Evolutionary conservation across 1,140 invertebrate species (phyloP).

Genomic region (Probaryconus sp.): DNA sequence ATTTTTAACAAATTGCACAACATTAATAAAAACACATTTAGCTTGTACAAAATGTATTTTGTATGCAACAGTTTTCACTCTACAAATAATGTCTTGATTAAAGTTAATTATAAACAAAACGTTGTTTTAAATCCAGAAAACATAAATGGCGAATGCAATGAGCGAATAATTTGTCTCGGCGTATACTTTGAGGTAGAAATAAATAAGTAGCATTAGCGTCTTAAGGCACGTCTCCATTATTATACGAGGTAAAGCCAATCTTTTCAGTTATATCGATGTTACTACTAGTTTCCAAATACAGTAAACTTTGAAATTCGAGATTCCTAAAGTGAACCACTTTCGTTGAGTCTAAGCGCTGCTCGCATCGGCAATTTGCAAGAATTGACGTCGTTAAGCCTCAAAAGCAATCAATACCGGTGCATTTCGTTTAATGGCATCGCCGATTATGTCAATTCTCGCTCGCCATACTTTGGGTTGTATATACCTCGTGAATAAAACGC

Average conservation of each 20-base stretch:
- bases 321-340: conserved; percentile 24
- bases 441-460: conserved; percentile 28
- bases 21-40: neutral
- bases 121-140: too few species aligned
- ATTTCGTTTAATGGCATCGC: conserved; percentile 17
- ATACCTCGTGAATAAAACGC: conserved; percentile 29
- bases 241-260: conserved; percentile 22
- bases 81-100: too few species aligned
- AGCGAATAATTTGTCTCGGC: conserved; percentile 1
- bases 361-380: conserved; percentile 18
- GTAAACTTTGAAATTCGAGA: conserved; percentile 4
- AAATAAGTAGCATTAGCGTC: conserved; percentile 11
- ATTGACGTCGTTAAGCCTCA: conserved; percentile 15
- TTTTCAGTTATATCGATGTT: conserved; percentile 12
- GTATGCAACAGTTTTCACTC: too few species aligned
- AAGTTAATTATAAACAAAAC: too few species aligned
- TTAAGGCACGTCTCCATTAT: conserved; percentile 17
- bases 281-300: conserved; percentile 22
- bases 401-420: conserved; percentile 27
- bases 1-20: too few species aligned
- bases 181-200: conserved; percentile 1
- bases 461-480: conserved; percentile 22
- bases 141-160: neutral
- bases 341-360: conserved; percentile 5
- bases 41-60: conserved; percentile 6